These are phyloP conservation scores for Linepithema humile DNA, from an alignment of 1,140 invertebrate species.

Conservation along the genomic window DNA sequence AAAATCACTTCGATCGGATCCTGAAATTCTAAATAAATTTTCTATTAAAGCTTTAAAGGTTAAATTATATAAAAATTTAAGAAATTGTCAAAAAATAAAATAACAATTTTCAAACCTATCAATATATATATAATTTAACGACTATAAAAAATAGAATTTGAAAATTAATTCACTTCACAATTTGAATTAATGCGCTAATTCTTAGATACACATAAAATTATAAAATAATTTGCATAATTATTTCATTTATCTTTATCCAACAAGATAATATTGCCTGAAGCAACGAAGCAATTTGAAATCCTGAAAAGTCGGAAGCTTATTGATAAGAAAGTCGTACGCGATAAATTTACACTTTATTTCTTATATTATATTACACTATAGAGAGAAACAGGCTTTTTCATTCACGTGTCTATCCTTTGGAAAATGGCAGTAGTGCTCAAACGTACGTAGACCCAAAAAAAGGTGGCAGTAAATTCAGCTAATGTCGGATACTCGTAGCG, in stretches of 20 bases:
- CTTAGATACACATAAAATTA: neutral
- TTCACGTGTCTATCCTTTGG: slow-evolving; percentile 73
- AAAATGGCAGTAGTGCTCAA: slow-evolving; percentile 82
- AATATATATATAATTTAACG: no score
- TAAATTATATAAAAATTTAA: no score
- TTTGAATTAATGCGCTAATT: neutral
- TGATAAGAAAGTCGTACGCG: slow-evolving; percentile 37
- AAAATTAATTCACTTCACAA: neutral
- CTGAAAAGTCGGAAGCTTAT: neutral
- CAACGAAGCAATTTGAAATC: neutral
- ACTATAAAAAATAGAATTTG: no score
- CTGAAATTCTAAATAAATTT: no score
- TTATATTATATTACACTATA: slow-evolving; percentile 78
- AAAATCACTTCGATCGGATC: no score
- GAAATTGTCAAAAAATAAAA: no score
- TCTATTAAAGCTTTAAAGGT: no score
- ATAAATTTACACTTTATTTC: slow-evolving; percentile 77
- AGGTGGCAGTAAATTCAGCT: slow-evolving; percentile 79
- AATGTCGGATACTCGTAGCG: slow-evolving; percentile 60
- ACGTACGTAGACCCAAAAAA: slow-evolving; percentile 76
- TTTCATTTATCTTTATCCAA: neutral
- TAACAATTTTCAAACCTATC: no score
- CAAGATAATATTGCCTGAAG: neutral
- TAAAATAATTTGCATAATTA: neutral
- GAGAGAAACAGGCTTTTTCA: slow-evolving; percentile 71